A percentile compares a stretch with the other conserved stretches of the same genome.
These are phyloP conservation scores for Caenorhabditis sp. DNA, from an alignment of 2,888 invertebrate species.

Conservation along the genomic window DNA sequence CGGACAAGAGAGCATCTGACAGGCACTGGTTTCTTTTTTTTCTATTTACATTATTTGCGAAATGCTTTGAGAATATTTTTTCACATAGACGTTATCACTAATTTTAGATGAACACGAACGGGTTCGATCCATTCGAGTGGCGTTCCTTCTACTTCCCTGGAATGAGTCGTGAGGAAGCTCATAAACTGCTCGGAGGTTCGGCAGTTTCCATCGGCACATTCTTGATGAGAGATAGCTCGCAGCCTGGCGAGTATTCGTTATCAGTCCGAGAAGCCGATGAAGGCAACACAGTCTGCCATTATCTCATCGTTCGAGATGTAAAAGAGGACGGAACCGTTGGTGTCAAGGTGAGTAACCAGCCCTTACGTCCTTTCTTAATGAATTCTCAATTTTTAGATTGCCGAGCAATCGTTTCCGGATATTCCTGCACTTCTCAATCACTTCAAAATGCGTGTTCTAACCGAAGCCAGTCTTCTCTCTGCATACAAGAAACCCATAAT, in stretches of 20 bases:
- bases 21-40: slow-evolving; percentile 37
- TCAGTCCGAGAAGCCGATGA: slow-evolving; percentile 74
- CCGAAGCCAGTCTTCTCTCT: slow-evolving; percentile 94
- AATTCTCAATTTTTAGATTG: slow-evolving; percentile 86
- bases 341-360: slow-evolving; percentile 54
- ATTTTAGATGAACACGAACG: slow-evolving; percentile 33
- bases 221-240: slow-evolving; percentile 76
- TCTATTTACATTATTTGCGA: neutral
- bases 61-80: neutral
- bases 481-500: slow-evolving; percentile 85
- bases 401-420: slow-evolving; percentile 95
- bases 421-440: slow-evolving; percentile 93
- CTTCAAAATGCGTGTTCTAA: slow-evolving; percentile 96
- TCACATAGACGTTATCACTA: too few species aligned
- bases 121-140: slow-evolving; percentile 80
- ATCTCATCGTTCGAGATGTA: slow-evolving; percentile 74
- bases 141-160: slow-evolving; percentile 75
- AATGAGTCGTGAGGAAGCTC: slow-evolving; percentile 78
- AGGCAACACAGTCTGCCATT: slow-evolving; percentile 73
- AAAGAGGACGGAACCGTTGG: slow-evolving; percentile 70
- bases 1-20: slow-evolving; percentile 49
- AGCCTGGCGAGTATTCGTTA: slow-evolving; percentile 75
- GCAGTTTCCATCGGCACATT: slow-evolving; percentile 76
- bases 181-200: slow-evolving; percentile 57
- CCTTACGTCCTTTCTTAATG: neutral